Percentiles rank a stretch among this genome's conserved stretches.
These are phyloP conservation scores for Zaprionus nigranus DNA, from an alignment of 1,140 invertebrate species.

Conservation along the genomic window DNA sequence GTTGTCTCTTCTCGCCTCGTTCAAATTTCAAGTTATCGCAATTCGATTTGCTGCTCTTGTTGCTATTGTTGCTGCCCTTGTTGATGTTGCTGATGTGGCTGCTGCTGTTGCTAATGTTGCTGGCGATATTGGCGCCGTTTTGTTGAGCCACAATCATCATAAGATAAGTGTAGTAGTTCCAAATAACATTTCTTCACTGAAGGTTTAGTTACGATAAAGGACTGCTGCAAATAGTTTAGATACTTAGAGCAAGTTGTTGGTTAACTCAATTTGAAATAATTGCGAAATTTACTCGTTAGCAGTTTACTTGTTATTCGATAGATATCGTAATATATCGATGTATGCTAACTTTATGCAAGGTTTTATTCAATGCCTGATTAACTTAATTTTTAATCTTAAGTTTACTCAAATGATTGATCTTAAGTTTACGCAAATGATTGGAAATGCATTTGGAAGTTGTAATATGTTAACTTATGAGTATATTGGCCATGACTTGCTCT, in stretches of 20 bases:
- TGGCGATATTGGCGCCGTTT: constrained; percentile 59
- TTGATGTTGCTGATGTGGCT: constrained; percentile 12
- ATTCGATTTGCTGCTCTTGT: neutral
- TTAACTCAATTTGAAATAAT: neutral
- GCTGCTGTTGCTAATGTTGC: constrained; percentile 29
- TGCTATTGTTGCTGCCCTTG: neutral
- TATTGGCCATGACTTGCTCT: too few species aligned
- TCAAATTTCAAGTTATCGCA: neutral
- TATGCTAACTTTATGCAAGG: too few species aligned
- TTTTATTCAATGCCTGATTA: too few species aligned
- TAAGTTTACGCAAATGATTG: neutral
- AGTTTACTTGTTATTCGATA: too few species aligned
- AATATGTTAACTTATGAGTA: too few species aligned
- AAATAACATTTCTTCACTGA: constrained; percentile 49
- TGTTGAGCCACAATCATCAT: constrained; percentile 58
- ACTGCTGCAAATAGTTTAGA: neutral
- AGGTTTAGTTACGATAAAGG: neutral
- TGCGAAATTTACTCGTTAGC: too few species aligned
- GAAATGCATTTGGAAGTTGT: too few species aligned
- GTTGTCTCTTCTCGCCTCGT: neutral
- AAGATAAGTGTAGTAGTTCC: constrained; percentile 47
- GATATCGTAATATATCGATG: too few species aligned
- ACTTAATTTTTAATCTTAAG: too few species aligned
- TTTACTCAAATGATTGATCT: too few species aligned
- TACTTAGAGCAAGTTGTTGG: neutral